A percentile compares a stretch with the other conserved stretches of the same genome.
Conservation (phyloP, 2,797 vertebrate genomes). For the Eremophila alpestris region DNA sequence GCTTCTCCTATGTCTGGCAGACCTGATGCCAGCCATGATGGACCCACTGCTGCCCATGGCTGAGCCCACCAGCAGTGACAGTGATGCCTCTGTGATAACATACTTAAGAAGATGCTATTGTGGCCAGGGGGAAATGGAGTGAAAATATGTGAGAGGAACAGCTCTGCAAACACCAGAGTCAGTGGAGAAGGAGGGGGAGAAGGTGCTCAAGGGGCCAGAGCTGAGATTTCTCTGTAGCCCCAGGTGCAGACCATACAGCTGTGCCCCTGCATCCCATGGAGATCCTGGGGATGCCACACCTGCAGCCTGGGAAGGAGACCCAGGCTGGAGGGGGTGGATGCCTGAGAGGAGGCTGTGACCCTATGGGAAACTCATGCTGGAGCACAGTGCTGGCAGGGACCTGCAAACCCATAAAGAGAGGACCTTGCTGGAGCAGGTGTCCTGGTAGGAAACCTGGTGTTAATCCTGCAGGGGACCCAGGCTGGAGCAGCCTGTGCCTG, state of each 20-base stretch:
- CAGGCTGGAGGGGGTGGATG: neutral
- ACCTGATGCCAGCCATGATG: neutral
- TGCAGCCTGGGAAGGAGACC: neutral
- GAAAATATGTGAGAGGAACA: neutral
- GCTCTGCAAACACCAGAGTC: neutral
- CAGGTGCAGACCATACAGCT: neutral
- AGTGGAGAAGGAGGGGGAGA: neutral
- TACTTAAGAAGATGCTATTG: neutral
- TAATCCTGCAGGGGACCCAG: neutral
- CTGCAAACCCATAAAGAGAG: neutral
- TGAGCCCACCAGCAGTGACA: neutral
- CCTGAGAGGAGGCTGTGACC: neutral
- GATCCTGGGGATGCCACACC: neutral
- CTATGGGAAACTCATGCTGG: neutral
- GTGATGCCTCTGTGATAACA: neutral
- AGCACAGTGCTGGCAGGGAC: neutral
- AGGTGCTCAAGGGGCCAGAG: neutral
- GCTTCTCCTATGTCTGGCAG: neutral
- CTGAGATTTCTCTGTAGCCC: neutral
- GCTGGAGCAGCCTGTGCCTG: neutral
- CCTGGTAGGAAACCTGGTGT: neutral
- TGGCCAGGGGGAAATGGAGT: neutral
- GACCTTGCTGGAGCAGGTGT: neutral
- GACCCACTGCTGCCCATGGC: fast-evolving
- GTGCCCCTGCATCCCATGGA: neutral